Evolutionary conservation across 2,888 invertebrate species (phyloP), one percentile per base, ranked within the genome.

Genomic region (Latrodectus elegans): DNA sequence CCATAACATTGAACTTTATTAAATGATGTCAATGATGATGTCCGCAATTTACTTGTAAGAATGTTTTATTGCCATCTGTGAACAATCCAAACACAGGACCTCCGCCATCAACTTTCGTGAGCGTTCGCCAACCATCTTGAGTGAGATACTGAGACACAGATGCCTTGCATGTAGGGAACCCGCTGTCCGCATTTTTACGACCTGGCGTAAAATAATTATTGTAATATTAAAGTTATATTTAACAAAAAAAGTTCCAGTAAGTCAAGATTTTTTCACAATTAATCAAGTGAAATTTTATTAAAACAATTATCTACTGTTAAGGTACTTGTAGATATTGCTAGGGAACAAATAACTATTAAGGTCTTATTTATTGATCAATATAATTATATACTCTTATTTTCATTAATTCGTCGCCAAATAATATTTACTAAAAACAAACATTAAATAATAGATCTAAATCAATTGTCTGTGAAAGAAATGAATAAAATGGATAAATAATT

Each of bases 21-120:
- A 38, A 38, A 6, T 6, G 38, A 38, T 38, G 38, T 38, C 38
- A 6, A 38, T 38, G 6, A 6, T 6, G 38, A 38, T 38, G 38
- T 38, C 38, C 6, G 6, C 6, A 22, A n/a, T 55, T 72, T 97
- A 97, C 97, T 96, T 97, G 93, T 15, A 93, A 93, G 89, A 88
- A 88, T 8, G 81, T 79, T 90, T 86, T 86, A 22, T 86, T 89
- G 15, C 60, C 76, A 10, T 89, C 89, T 2, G 60, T 65, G 72
- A 87, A 86, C 14, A 89, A 72, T 4, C 83, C 87, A 67, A 89
- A 89, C 3, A 89, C 81, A 0, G 87, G 79, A 38, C 84, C 84
- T 14, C 78, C 78, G 2, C 80, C 79, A 26, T 87, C 84, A 14
- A 70, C 49, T 14, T 74, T 70, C 8, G 80, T 84, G 4, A 89